Base-by-base conservation (phyloP, 2,888 invertebrate species). In the Philopedon plagiatum region DNA sequence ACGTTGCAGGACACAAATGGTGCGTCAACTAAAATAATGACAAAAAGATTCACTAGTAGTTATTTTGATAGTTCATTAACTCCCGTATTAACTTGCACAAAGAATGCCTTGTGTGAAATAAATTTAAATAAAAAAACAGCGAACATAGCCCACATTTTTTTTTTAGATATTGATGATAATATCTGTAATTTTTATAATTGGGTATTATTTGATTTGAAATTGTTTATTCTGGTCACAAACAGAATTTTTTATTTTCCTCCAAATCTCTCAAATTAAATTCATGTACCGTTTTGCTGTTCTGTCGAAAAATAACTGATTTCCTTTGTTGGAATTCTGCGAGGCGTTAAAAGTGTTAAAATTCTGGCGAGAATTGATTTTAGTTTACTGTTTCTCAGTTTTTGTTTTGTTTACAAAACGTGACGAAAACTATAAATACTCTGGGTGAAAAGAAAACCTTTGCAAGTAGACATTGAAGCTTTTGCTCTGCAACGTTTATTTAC, bases 341-440 rank as follows among this genome's bases (percentile, higher is more conserved):
- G 63, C 64, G 70, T 70, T 58, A 62, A 64, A 63, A 70, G 4
- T 32, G 63, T 69, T 70, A 64, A 64, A 70, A 57, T 57, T 46
- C 49, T 46, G 44, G 37, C 39, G 29, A 64, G 44, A 70, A 70
- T 64, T 70, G 70, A 70, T 70, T 70, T 70, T 58, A 51, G 63
- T 70, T 70, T 63, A 57, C 49, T 70, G 63, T 62, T 71, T 71
- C 60, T 39, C 46, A 41, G 46, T 71, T 64, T 71, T 71, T 46
- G 65, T 44, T 44, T 66, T 66, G 71, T 71, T 71, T 66, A 61
- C 66, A 23, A 66, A 61, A 71, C 66, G 70, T 68, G 69, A 71
- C 57, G 57, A 44, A 61, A 69, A 68, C 65, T 60, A 58, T 63
- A 71, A 74, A 44, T 32, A 64, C 57, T 46, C 54, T 62, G 57